Percentiles rank a stretch among this genome's conserved stretches.
Conservation (phyloP, 2,888 invertebrate genomes). For the Alviniconcha strummeri region DNA sequence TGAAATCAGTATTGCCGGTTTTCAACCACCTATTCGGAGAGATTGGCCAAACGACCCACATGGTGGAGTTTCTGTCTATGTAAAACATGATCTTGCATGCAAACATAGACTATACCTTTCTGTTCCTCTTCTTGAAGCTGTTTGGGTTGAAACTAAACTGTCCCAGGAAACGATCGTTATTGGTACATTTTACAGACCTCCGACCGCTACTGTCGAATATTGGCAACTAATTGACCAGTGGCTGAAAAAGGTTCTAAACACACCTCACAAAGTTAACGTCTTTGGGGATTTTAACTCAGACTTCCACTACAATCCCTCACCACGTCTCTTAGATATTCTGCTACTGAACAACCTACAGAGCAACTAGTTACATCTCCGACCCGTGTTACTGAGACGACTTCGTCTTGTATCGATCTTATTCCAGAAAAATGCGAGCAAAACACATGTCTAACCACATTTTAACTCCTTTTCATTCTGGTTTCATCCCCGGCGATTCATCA, state of each 20-base stretch:
- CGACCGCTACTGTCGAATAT: background rate
- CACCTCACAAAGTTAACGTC: background rate
- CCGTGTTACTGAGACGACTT: too few species aligned
- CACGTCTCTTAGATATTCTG: background rate
- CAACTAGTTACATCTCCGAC: too few species aligned
- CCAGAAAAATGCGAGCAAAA: too few species aligned
- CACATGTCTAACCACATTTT: background rate
- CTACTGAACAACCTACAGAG: background rate
- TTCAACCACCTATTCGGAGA: background rate
- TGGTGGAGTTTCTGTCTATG: background rate
- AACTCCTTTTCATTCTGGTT: background rate
- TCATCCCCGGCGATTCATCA: background rate
- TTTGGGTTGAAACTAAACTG: background rate
- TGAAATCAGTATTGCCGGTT: background rate
- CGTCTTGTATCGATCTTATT: too few species aligned
- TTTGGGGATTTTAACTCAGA: constrained; percentile 4
- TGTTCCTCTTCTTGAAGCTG: background rate
- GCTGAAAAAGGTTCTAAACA: background rate
- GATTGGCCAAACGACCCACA: background rate
- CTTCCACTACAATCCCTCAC: background rate
- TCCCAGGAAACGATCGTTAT: background rate
- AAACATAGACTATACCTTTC: background rate
- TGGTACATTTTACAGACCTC: background rate
- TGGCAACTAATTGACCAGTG: background rate
- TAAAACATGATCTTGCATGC: background rate